phyloP scores from a whole-genome alignment of 1,140 invertebrate species.

The Drosophila asahinai region DNA sequence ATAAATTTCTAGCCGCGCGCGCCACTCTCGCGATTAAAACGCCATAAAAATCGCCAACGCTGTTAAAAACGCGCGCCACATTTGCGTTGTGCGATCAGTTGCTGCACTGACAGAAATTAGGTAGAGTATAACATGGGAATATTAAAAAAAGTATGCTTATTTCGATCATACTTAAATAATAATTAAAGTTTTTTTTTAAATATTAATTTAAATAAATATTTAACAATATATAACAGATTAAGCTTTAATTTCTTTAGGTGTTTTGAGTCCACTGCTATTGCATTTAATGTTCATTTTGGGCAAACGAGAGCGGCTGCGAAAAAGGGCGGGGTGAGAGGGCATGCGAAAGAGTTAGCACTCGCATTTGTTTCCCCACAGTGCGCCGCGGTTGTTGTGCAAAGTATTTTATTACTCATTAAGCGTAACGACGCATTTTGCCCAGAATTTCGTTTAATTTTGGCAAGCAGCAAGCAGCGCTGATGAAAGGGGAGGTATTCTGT shows the following conservation, averaged over 20 bases:
- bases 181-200: not conserved
- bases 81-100: conserved; percentile 39
- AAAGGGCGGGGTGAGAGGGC: not conserved
- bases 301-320: conserved; percentile 25
- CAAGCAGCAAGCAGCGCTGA: conserved; percentile 4
- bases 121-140: too few relatives aligned
- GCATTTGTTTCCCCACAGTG: conserved; percentile 40
- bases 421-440: conserved; percentile 79
- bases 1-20: conserved; percentile 48
- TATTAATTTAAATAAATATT: not conserved
- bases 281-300: conserved; percentile 70
- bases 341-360: conserved; percentile 17
- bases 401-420: conserved; percentile 83
- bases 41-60: conserved; percentile 80
- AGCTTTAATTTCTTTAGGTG: conserved; percentile 4
- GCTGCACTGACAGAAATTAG: conserved; percentile 14
- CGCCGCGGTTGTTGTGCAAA: conserved; percentile 59
- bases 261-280: conserved; percentile 28
- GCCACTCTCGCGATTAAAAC: conserved; percentile 72
- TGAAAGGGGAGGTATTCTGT: conserved; percentile 7
- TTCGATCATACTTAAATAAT: not conserved
- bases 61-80: conserved; percentile 64
- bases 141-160: too few relatives aligned
- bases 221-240: not conserved
- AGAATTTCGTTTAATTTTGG: conserved; percentile 53